Evolutionary conservation across 2,113 vertebrate species (phyloP), one percentile per base, ranked within the genome.

Genomic region (Vulpes lagopus): DNA sequence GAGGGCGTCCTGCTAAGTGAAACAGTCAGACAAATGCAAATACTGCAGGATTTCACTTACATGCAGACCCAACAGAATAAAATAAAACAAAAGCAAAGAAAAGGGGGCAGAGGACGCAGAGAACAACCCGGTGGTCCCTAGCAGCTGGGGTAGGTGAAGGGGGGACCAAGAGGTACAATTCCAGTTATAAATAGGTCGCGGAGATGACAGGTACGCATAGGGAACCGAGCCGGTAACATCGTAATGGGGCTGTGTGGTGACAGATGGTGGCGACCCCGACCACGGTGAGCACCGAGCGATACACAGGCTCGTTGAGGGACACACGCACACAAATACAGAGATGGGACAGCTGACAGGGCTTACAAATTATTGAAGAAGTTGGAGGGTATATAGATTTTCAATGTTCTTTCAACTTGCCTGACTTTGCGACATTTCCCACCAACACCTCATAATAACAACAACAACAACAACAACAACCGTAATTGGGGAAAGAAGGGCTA

Each of bases 401-500:
- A 5, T n/a, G 62, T 55, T 53, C 23, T 95, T 91, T 57, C 12
- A 64, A 69, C 35, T 57, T 86, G 82, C 38, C 65, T 95, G 51
- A 89, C 51, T 85, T 96, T 84, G 96, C 79, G 62, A 78, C 53
- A 65, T 95, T 87, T 91, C 57, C 62, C 35, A 17, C 30, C 60
- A 59, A 73, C 60, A 82, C 88, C 73, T 22, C 8, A 14, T 22
- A 59, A 25, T 71, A 86, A 79, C n/a, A n/a, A n/a, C n/a, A n/a
- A n/a, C n/a, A 30, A 25, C 23, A 25, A 27, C 3, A 5, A 30
- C 62, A 27, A 27, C 25, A 1, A 64, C 57, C 57, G 43, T 43
- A 19, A 80, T 4, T 25, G 9, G 53, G 74, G 71, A 55, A 74
- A 62, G 73, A 69, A 65, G 80, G 74, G 8, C 74, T 78, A 49